Evolutionary conservation across 2,113 vertebrate genomes (phyloP), one percentile per base, ranked within the genome.

Genomic region (Dasyornis broadbenti): DNA sequence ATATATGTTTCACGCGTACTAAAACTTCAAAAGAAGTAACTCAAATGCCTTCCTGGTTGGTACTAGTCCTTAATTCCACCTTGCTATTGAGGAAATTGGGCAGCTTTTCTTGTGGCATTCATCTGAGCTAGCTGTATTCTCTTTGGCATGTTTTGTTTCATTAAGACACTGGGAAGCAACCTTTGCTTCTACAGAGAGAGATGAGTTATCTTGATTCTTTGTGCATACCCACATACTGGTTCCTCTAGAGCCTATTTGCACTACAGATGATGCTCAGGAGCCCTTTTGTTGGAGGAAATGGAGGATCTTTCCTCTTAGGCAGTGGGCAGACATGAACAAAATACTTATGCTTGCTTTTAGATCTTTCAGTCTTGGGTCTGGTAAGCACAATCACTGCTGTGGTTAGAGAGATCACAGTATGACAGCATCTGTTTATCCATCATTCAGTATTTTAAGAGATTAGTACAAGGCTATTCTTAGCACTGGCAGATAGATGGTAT

Each of bases 371-470:
- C 21, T 42, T 53, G 40, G 10, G 21, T 60, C n/a, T 69, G 28
- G 20, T 50, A 72, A 42, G 59, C 18, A 19, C 14, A 22, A 27
- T 59, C n/a, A 7, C 13, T 80, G 6, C 79, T 65, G 17, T 1
- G 2, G 24, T 65, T 57, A 65, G 56, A 85, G 63, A 44, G n/a
- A 79, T 90, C 45, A 28, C 61, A 76, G 82, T 77, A n/a, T 14
- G 23, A 21, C 69, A 84, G 65, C 70, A 59, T 94, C 92, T 93
- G 78, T 86, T 94, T 89, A 92, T 72, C 80, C 66, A 80, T 95
- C 40, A 30, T 69, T 91, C 68, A 77, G 64, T 94, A 53, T 73
- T 94, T 91, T 65, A 95, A 73, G 57, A 82, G 85, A 90, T 95
- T 92, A 95, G 83, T 81, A 37, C 2, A 1, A 72, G n/a, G 63